These are phyloP conservation scores for Atrichornis clamosus DNA, from an alignment of 2,113 vertebrate species.

Conservation along the genomic window DNA sequence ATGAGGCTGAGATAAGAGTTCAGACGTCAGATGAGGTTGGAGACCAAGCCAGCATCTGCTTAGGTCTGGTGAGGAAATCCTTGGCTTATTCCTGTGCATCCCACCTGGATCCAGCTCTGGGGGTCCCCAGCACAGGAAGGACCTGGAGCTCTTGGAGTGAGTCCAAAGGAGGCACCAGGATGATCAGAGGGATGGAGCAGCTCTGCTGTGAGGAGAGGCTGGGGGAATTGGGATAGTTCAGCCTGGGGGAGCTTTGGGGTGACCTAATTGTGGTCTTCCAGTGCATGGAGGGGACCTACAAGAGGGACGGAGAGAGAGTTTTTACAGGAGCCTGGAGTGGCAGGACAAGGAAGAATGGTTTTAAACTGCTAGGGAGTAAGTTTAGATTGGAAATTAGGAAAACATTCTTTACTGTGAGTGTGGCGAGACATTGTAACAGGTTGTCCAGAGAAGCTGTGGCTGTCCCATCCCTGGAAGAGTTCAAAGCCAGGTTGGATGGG, in stretches of 20 bases:
- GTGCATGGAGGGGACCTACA: not conserved
- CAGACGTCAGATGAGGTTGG: rapidly evolving
- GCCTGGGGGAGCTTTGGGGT: not conserved
- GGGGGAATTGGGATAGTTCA: not conserved
- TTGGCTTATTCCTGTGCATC: not conserved
- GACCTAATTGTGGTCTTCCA: not conserved
- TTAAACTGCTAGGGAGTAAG: not conserved
- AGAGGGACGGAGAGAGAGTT: too few relatives aligned
- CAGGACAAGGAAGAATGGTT: not conserved
- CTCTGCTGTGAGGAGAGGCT: not conserved
- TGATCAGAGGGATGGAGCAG: not conserved
- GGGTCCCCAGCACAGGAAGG: not conserved
- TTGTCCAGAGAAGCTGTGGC: not conserved
- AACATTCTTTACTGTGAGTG: not conserved
- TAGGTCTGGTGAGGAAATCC: not conserved
- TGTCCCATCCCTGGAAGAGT: not conserved
- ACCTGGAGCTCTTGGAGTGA: rapidly evolving
- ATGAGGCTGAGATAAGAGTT: not conserved
- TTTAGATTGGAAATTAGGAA: not conserved
- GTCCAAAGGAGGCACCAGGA: not conserved
- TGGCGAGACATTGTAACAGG: not conserved
- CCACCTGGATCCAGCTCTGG: not conserved
- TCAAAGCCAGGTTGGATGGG: not conserved
- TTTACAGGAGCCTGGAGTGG: not conserved
- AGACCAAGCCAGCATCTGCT: not conserved